Percentiles rank a stretch among this genome's conserved stretches.
Conservation (phyloP, 1,140 invertebrate genomes). For the Arctopsyche grandis region DNA sequence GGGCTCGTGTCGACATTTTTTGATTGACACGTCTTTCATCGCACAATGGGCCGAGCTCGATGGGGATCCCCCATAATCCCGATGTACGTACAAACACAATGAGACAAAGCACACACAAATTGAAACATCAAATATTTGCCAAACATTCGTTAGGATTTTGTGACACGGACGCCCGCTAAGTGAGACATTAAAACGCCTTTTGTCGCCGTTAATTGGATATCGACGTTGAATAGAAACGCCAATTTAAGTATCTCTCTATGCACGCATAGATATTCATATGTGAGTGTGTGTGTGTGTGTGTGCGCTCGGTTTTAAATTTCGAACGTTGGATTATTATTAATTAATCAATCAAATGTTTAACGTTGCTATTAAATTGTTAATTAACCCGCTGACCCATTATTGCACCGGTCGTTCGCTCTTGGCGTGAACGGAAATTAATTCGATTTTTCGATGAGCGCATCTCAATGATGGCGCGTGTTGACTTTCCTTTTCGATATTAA, state of each 20-base stretch:
- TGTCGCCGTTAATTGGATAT: conserved; percentile 9
- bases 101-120: conserved; percentile 20
- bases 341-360: neutral
- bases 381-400: conserved; percentile 24
- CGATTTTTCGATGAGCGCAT: neutral
- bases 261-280: too few species aligned
- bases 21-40: conserved; percentile 19
- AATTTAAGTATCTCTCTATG: neutral
- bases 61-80: conserved; percentile 14
- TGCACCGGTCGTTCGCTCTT: too few species aligned
- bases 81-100: neutral
- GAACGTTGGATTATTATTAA: neutral
- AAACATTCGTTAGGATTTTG: neutral
- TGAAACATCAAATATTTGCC: conserved; percentile 41
- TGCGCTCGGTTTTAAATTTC: neutral
- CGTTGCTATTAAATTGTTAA: neutral
- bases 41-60: conserved; percentile 7
- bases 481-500: conserved; percentile 19
- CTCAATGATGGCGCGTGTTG: neutral
- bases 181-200: neutral
- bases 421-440: neutral
- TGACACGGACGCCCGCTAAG: conserved; percentile 5
- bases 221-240: neutral
- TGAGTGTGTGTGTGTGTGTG: neutral
- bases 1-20: conserved; percentile 33